Evolutionary conservation across 2,113 vertebrate genomes (phyloP).

Genomic region (Clarias magur): DNA sequence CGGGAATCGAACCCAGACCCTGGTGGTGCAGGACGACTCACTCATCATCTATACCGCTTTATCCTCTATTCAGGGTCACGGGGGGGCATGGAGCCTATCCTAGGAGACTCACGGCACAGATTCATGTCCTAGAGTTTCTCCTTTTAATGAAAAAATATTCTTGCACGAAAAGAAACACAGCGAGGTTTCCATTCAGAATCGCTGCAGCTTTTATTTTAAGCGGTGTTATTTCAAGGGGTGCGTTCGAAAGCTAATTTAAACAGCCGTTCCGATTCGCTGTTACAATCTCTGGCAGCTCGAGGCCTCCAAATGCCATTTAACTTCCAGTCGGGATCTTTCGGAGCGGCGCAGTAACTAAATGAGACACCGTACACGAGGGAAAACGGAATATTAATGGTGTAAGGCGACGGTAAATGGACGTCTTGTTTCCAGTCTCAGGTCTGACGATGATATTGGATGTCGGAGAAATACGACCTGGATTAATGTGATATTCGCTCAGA

Average conservation of each 20-base stretch:
- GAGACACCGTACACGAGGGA: constrained; percentile 14
- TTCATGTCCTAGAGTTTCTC: background rate
- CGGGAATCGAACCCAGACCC: no score
- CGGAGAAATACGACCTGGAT: constrained; percentile 19
- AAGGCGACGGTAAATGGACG: constrained; percentile 4
- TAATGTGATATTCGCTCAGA: background rate
- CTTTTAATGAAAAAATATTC: background rate
- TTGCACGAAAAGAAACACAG: background rate
- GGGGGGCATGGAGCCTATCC: no score
- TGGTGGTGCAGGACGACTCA: no score
- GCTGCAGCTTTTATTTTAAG: background rate
- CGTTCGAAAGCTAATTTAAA: constrained; percentile 34
- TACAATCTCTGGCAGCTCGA: constrained; percentile 33
- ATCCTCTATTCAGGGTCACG: no score
- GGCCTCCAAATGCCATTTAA: constrained; percentile 35
- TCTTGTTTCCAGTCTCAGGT: background rate
- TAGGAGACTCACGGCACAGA: no score
- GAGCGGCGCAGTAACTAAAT: background rate
- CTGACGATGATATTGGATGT: constrained; percentile 1
- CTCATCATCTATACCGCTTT: no score
- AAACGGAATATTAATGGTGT: constrained; percentile 12
- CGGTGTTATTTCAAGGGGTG: constrained; percentile 37
- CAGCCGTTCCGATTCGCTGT: constrained; percentile 15
- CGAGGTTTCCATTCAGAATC: constrained; percentile 18
- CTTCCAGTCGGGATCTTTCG: background rate